Conservation (phyloP, 2,113 vertebrate species). For the Indicator maculatus region DNA sequence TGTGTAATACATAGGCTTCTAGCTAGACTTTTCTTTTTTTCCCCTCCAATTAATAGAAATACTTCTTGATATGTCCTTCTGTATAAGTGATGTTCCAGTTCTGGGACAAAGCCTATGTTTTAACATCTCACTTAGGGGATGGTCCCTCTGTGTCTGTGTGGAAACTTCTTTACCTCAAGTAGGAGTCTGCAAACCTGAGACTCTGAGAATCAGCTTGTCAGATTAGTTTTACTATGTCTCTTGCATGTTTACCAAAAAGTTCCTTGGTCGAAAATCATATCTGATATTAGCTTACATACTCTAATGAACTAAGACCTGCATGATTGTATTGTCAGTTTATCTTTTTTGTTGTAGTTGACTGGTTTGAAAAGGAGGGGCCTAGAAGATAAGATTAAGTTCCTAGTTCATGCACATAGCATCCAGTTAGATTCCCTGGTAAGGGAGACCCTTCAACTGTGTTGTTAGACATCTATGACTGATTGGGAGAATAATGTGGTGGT, state of each 20-base stretch:
- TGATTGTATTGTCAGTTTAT: neutral
- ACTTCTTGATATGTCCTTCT: neutral
- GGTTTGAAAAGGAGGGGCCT: neutral
- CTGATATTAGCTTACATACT: neutral
- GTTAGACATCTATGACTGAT: neutral
- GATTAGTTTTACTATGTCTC: neutral
- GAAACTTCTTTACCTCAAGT: neutral
- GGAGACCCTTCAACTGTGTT: neutral
- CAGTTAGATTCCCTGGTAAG: neutral
- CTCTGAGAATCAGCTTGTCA: neutral
- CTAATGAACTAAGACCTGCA: fast-evolving
- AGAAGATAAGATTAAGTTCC: neutral
- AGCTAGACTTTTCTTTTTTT: neutral
- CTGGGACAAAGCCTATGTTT: neutral
- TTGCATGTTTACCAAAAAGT: neutral
- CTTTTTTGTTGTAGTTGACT: neutral
- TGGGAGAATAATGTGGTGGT: neutral
- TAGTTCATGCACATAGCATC: neutral
- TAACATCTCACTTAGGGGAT: neutral
- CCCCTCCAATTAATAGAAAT: neutral
- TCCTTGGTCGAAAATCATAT: neutral
- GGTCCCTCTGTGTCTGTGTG: neutral
- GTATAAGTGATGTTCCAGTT: neutral
- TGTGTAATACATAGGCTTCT: neutral
- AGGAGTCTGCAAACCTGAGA: neutral